A percentile compares a stretch with the other conserved stretches of the same genome.
Evolutionary conservation across 2,797 vertebrate genomes (phyloP).

Genomic region (Buphagus erythrorhynchus): DNA sequence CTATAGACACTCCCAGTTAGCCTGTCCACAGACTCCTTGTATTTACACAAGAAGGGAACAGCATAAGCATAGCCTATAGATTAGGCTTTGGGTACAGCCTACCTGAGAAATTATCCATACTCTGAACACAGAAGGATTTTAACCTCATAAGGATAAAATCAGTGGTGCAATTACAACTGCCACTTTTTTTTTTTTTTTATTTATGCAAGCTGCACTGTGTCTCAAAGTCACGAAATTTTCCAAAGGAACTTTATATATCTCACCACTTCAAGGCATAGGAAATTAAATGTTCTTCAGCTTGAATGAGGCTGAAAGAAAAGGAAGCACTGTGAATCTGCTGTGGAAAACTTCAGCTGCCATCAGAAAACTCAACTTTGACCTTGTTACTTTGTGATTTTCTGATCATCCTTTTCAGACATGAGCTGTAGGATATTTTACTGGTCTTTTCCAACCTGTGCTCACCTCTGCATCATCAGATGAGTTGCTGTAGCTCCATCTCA

Average conservation of each 20-base stretch:
- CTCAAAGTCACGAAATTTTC: neutral
- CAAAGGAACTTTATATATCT: neutral
- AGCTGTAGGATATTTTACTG: neutral
- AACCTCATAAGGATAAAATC: neutral
- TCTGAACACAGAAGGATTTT: neutral
- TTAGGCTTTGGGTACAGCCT: neutral
- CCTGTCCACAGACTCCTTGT: neutral
- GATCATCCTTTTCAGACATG: neutral
- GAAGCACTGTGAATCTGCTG: neutral
- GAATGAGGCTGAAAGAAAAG: neutral
- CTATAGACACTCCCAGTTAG: neutral
- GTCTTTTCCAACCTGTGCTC: neutral
- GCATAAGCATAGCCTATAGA: neutral
- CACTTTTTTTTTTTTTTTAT: neutral
- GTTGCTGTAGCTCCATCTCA: neutral
- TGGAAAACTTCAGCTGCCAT: neutral
- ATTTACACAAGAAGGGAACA: neutral
- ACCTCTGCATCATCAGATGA: neutral
- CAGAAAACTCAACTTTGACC: neutral
- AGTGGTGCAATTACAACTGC: neutral
- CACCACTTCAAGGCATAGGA: neutral
- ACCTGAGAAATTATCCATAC: neutral
- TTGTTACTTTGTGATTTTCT: neutral
- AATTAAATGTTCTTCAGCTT: neutral
- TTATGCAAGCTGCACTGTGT: neutral